These are phyloP conservation scores for Sesamia inferens DNA, from an alignment of 2,888 invertebrate species.

Conservation along the genomic window DNA sequence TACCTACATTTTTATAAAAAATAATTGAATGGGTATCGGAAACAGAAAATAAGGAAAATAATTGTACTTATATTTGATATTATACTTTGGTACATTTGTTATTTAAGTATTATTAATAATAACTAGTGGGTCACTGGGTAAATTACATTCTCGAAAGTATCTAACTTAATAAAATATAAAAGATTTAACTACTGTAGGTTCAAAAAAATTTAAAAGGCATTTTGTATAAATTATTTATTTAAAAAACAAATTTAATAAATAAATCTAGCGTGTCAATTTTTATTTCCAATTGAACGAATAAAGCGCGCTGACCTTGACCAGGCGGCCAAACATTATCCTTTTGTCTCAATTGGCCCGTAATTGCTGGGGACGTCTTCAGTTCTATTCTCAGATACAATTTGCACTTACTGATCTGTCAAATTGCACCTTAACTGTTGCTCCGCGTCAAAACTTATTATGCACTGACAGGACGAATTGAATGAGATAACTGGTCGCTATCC, in stretches of 20 bases:
- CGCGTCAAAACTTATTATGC: slow-evolving; percentile 54
- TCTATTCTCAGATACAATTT: slow-evolving; percentile 88
- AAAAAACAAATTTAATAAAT: slow-evolving; percentile 62
- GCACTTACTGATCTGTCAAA: slow-evolving; percentile 83
- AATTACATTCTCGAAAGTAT: not conserved
- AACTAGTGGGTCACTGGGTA: not conserved
- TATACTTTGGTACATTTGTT: not conserved
- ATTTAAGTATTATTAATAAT: slow-evolving; percentile 1
- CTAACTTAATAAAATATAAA: not conserved
- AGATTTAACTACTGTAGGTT: not conserved
- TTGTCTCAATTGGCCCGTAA: slow-evolving; percentile 89
- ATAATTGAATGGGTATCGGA: slow-evolving; percentile 1
- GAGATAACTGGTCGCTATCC: slow-evolving; percentile 20
- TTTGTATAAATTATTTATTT: slow-evolving; percentile 4
- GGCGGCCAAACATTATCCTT: slow-evolving; percentile 89
- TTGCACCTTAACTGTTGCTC: slow-evolving; percentile 82
- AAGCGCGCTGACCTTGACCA: slow-evolving; percentile 83
- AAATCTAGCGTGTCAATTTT: slow-evolving; percentile 84
- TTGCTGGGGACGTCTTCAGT: slow-evolving; percentile 84
- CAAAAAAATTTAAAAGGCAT: not conserved
- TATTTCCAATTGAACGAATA: slow-evolving; percentile 84
- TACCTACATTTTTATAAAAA: not conserved
- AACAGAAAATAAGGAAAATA: slow-evolving; percentile 25
- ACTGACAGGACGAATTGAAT: slow-evolving; percentile 32
- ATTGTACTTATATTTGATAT: not conserved